A percentile compares a stretch with the other conserved stretches of the same genome.
phyloP scores from a whole-genome alignment of 1,140 invertebrate species.

The Aphis gossypii region DNA sequence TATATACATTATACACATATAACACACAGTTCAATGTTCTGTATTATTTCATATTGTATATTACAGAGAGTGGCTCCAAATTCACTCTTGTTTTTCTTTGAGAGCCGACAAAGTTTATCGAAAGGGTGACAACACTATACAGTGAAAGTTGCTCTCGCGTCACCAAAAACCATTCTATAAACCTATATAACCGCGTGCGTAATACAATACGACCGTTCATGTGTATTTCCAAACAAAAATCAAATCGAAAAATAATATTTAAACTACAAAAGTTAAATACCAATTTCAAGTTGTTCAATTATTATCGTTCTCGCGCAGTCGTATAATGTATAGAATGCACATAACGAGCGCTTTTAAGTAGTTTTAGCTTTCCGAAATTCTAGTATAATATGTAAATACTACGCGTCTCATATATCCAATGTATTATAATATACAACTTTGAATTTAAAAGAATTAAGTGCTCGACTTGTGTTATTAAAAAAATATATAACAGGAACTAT shows the following conservation, averaged over 20 bases:
- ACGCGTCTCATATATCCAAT: not conserved
- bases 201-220: not conserved
- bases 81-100: constrained; percentile 46
- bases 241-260: constrained; percentile 10
- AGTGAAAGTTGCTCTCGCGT: not conserved
- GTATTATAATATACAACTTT: not conserved
- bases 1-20: not conserved
- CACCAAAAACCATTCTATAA: constrained; percentile 11
- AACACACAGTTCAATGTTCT: not conserved
- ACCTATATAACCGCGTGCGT: not conserved
- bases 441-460: not conserved
- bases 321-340: not conserved
- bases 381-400: not conserved
- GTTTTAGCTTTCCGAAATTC: not conserved
- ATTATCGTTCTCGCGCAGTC: not conserved
- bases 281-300: not conserved
- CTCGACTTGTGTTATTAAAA: not conserved
- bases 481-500: not conserved
- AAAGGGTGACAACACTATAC: constrained; percentile 35
- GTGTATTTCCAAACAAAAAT: constrained; percentile 16
- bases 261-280: not conserved
- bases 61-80: not conserved
- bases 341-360: not conserved
- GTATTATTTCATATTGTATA: not conserved
- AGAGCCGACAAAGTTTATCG: constrained; percentile 31